Conservation (phyloP, 2,797 vertebrate genomes). For the Phrynocephalus guinanensis region DNA sequence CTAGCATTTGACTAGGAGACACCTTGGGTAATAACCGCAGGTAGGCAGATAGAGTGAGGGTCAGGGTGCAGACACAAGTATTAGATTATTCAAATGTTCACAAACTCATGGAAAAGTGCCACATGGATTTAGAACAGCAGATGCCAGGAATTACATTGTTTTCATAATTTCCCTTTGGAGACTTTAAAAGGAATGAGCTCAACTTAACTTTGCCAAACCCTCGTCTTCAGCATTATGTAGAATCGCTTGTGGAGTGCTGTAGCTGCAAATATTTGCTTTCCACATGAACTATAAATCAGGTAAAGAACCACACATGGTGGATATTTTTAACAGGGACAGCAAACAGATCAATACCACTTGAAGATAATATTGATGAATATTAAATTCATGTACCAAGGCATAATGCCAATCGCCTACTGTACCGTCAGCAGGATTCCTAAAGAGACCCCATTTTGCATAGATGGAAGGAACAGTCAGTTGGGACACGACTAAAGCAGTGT, state of each 20-base stretch:
- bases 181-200: not conserved
- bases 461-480: not conserved
- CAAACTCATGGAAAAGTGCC: not conserved
- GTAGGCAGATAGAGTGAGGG: not conserved
- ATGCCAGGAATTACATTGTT: not conserved
- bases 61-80: not conserved
- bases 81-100: not conserved
- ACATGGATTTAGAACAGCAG: not conserved
- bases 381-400: not conserved
- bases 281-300: not conserved
- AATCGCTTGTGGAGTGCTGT: not conserved
- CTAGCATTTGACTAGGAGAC: not conserved
- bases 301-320: not conserved
- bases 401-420: not conserved
- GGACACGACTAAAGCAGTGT: not conserved
- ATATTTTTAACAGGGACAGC: not conserved
- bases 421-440: not conserved
- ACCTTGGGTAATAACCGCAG: not conserved
- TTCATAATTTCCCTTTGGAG: not conserved
- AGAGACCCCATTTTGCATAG: not conserved
- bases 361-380: constrained; percentile 22
- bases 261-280: not conserved
- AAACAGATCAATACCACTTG: not conserved
- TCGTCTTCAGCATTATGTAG: not conserved
- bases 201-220: not conserved